phyloP scores from a whole-genome alignment of 2,797 vertebrate genomes.

The Nasua narica region DNA sequence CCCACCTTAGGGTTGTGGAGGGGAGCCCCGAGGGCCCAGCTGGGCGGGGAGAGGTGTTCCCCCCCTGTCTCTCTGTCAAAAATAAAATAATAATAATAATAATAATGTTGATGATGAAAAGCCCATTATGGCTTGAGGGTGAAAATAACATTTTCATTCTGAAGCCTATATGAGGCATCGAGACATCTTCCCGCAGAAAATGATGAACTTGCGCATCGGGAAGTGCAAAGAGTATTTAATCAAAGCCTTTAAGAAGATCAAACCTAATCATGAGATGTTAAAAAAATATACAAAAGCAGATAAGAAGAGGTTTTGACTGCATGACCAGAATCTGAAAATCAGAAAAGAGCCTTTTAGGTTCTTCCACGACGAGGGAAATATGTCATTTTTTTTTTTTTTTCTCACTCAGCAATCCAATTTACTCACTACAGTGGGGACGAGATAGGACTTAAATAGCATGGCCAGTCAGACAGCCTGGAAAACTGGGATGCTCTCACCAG shows the following conservation, averaged over 20 bases:
- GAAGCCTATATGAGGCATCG: constrained; percentile 21
- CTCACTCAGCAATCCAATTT: constrained; percentile 43
- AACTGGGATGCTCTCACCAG: neutral
- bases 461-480: neutral
- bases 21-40: constrained; percentile 36
- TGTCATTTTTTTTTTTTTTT: constrained; percentile 17
- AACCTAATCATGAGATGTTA: constrained; percentile 72
- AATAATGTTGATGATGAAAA: constrained; percentile 72
- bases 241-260: constrained; percentile 73
- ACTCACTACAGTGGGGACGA: neutral
- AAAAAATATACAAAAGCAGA: constrained; percentile 65
- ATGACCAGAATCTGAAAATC: constrained; percentile 72
- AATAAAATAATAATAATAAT: constrained; percentile 78
- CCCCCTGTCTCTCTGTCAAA: constrained; percentile 75
- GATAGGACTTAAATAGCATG: neutral
- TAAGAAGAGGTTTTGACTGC: constrained; percentile 65
- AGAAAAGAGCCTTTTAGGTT: constrained; percentile 61
- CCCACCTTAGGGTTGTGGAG: constrained; percentile 33
- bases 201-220: constrained; percentile 57
- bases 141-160: constrained; percentile 71
- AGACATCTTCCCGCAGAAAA: constrained; percentile 64
- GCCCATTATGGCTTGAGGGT: constrained; percentile 73
- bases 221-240: constrained; percentile 72
- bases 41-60: constrained; percentile 69
- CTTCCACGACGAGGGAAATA: constrained; percentile 51